Conservation (phyloP, 2,797 vertebrate genomes). For the Neoniphon sammara region DNA sequence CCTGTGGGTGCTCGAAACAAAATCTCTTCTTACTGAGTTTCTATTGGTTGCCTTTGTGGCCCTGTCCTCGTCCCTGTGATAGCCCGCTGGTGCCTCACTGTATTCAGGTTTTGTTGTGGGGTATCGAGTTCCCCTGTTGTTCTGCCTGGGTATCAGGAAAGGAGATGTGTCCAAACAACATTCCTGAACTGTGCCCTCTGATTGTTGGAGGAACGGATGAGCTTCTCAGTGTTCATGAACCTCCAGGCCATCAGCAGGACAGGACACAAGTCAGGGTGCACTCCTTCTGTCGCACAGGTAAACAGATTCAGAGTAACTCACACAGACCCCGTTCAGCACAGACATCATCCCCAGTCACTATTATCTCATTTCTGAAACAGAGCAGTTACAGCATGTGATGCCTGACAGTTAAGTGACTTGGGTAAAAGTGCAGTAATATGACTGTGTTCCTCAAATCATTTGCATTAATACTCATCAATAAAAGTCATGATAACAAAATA, state of each 20-base stretch:
- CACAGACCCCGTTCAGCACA: neutral
- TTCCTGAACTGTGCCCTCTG: conserved; percentile 38
- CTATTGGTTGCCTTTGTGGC: conserved; percentile 48
- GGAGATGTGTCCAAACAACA: conserved; percentile 54
- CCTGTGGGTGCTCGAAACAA: conserved; percentile 51
- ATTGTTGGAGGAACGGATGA: conserved; percentile 34
- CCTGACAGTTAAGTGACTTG: too few species aligned
- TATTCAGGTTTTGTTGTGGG: conserved; percentile 48
- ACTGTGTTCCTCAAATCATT: neutral
- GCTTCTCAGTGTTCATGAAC: conserved; percentile 17
- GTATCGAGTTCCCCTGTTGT: conserved; percentile 68
- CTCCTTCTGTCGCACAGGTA: neutral
- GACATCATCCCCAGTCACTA: too few species aligned
- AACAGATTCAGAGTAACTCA: neutral
- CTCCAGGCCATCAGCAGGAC: conserved; percentile 11
- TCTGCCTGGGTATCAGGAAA: conserved; percentile 39
- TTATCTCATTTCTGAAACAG: too few species aligned
- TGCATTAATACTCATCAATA: neutral
- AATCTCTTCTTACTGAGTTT: conserved; percentile 70
- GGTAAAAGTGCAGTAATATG: neutral
- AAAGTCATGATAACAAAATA: neutral
- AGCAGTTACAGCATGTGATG: too few species aligned
- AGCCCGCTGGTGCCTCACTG: conserved; percentile 33
- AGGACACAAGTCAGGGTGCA: neutral
- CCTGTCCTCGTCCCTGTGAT: neutral